A percentile compares a stretch with the other conserved stretches of the same genome.
Conservation (phyloP, 2,797 vertebrate species). For the Sebastes iracundus region DNA sequence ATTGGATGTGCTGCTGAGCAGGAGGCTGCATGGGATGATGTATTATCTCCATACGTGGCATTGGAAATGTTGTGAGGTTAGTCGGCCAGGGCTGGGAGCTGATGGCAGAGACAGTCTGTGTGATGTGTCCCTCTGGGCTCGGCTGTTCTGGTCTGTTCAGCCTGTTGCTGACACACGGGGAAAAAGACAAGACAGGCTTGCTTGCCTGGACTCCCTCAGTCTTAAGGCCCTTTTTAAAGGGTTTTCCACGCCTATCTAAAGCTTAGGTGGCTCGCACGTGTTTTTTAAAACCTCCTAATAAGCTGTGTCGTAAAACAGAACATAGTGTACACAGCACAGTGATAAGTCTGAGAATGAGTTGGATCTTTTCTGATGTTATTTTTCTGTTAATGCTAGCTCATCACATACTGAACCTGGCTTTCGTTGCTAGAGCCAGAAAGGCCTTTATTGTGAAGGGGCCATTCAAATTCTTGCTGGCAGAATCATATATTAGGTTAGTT, state of each 20-base stretch:
- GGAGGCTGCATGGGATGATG: slow-evolving; percentile 53
- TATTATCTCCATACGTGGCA: slow-evolving; percentile 64
- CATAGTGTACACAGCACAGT: background rate
- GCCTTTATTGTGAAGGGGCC: background rate
- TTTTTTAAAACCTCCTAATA: background rate
- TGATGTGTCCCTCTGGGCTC: slow-evolving; percentile 50
- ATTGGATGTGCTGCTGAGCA: slow-evolving; percentile 60
- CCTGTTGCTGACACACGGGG: slow-evolving; percentile 16
- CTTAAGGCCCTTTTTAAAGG: background rate
- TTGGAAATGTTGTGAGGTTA: slow-evolving; percentile 57
- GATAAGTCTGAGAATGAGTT: background rate
- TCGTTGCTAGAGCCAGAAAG: background rate
- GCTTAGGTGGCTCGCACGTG: background rate
- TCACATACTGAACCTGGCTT: background rate
- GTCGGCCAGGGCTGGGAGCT: slow-evolving; percentile 49
- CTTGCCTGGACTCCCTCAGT: slow-evolving; percentile 24
- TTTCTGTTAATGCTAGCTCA: background rate
- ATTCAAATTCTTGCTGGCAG: background rate
- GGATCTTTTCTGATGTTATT: background rate
- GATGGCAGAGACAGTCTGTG: slow-evolving; percentile 37
- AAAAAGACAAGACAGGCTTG: slow-evolving; percentile 20
- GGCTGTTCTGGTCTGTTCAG: slow-evolving; percentile 48
- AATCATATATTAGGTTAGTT: background rate
- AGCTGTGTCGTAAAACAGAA: background rate
- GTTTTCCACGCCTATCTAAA: background rate